Evolutionary conservation across 2,888 invertebrate species (phyloP), one percentile per base, ranked within the genome.

Genomic region (Physocephala rufipes): DNA sequence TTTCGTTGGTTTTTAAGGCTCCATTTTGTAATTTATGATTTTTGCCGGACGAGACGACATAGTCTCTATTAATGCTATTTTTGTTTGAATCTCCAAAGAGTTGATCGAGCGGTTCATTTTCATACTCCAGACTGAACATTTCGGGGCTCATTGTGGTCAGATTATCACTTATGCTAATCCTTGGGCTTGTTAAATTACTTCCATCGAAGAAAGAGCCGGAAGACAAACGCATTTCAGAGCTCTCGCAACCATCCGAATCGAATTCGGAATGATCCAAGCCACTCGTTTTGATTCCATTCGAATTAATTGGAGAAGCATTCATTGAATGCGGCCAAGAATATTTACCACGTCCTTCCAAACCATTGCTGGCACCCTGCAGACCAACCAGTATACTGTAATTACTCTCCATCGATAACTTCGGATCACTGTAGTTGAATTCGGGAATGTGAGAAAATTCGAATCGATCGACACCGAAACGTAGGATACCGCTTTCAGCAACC

Each of bases 371-470:
- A 1, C 80, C 78, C 71, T 82, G 83, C 16, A 84, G 71, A 5
- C 83, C 84, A 16, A 84, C 82, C 26, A 83, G 71, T 80, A 83
- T 81, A 73, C 82, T 82, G 75, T 84, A 85, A 71, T 74, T 80
- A 65, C 82, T 83, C 63, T 81, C 84, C 26, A 84, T 79, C 2
- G 84, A 83, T 51, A 79, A 80, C 70, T 80, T 82, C 3, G 77
- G 76, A 3, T 75, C 69, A 2, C 71, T 76, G 30, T 75, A 65
- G 77, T 78, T 80, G 66, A 79, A 81, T 36, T 84, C 80, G 0
- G 81, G 77, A 9, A 78, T 75, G 66, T 76, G 77, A 43, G 85
- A 84, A 43, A 84, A 84, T 45, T 85, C 85, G 61, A 80, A 74
- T 12, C 80, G 73, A 74, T 84, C 85, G 13, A 84, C 80, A 36